These are phyloP conservation scores for Mycalesis mineus DNA, from an alignment of 2,888 invertebrate species.

Conservation along the genomic window DNA sequence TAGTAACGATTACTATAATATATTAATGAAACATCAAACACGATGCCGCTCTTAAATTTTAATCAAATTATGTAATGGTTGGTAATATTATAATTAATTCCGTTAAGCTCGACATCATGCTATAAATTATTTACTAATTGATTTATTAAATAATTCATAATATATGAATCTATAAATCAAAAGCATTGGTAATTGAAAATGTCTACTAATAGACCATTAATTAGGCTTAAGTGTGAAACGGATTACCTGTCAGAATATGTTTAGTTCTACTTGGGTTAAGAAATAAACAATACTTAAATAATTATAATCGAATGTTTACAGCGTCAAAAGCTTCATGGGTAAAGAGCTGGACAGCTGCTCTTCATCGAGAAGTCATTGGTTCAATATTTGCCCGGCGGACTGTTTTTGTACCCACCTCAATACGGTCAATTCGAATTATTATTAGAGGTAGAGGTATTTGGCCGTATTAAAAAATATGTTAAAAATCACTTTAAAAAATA, in stretches of 20 bases:
- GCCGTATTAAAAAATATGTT: too few relatives aligned
- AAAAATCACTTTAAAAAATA: too few relatives aligned
- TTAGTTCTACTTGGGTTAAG: constrained; percentile 9
- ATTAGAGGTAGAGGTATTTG: too few relatives aligned
- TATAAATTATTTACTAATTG: constrained; percentile 24
- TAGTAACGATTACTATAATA: too few relatives aligned
- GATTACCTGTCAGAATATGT: constrained; percentile 49
- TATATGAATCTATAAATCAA: constrained; percentile 60
- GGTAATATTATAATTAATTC: constrained; percentile 4
- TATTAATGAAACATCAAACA: background rate
- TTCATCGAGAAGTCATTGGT: too few relatives aligned
- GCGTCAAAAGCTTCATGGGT: too few relatives aligned
- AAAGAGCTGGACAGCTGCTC: too few relatives aligned
- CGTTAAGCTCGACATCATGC: constrained; percentile 26
- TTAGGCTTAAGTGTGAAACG: constrained; percentile 65
- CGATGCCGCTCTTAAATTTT: background rate
- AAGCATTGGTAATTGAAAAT: constrained; percentile 67
- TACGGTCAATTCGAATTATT: too few relatives aligned
- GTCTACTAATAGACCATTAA: constrained; percentile 70
- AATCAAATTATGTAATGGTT: background rate
- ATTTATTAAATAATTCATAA: constrained; percentile 53
- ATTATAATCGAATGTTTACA: too few relatives aligned
- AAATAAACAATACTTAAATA: background rate
- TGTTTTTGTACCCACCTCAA: too few relatives aligned
- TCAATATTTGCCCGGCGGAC: too few relatives aligned